phyloP scores from a whole-genome alignment of 2,888 invertebrate species.

The Chrysomela aeneicollis region DNA sequence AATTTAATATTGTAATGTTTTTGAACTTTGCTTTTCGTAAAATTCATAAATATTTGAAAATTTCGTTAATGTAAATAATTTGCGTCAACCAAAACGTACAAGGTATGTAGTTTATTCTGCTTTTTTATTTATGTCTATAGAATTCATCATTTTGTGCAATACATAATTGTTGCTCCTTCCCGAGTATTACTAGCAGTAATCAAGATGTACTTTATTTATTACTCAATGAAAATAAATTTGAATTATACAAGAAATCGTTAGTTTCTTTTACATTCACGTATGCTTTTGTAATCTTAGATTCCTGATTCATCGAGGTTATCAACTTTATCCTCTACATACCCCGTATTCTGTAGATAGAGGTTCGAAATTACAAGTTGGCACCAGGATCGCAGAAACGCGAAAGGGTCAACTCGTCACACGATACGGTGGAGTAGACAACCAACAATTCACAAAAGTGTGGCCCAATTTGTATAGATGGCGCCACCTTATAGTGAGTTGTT shows the following conservation, averaged over 20 bases:
- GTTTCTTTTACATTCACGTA: neutral
- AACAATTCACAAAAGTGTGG: no score
- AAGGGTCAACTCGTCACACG: no score
- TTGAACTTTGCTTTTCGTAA: conserved; percentile 27
- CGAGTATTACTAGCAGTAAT: conserved; percentile 52
- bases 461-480: no score
- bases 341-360: no score
- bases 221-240: conserved; percentile 29
- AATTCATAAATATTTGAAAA: conserved; percentile 30
- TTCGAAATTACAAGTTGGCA: no score
- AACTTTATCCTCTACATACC: no score
- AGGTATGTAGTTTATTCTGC: conserved; percentile 23
- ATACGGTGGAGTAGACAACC: no score
- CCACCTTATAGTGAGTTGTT: no score
- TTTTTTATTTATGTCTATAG: conserved; percentile 36
- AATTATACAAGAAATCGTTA: conserved; percentile 6
- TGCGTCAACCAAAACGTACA: conserved; percentile 32
- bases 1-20: conserved; percentile 43
- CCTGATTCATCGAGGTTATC: no score
- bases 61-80: conserved; percentile 24
- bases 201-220: conserved; percentile 38
- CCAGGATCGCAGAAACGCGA: no score
- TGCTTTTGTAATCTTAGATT: no score
- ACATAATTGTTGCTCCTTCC: conserved; percentile 48
- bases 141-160: conserved; percentile 43